These are phyloP conservation scores for Maconellicoccus hirsutus DNA, from an alignment of 1,140 invertebrate genomes.

Conservation along the genomic window DNA sequence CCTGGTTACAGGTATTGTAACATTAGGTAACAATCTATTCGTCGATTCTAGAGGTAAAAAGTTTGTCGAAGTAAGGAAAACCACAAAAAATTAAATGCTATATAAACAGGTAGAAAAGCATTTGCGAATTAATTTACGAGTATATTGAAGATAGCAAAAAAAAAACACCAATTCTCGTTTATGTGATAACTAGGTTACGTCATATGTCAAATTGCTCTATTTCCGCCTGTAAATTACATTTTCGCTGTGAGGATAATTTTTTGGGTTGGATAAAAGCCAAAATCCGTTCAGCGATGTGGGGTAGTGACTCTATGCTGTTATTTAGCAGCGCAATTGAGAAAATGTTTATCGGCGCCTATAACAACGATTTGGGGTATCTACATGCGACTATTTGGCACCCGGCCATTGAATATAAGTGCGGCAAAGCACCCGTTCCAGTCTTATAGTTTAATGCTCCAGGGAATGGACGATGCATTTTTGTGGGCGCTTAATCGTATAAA, in stretches of 20 bases:
- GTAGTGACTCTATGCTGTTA: background rate
- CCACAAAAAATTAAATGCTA: too few relatives aligned
- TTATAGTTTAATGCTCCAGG: background rate
- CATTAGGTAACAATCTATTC: too few relatives aligned
- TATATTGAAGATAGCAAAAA: too few relatives aligned
- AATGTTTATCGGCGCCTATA: constrained; percentile 7
- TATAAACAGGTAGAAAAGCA: too few relatives aligned
- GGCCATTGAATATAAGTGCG: background rate
- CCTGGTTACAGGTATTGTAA: too few relatives aligned
- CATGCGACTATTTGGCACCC: background rate
- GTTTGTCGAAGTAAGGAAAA: too few relatives aligned
- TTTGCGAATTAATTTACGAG: too few relatives aligned
- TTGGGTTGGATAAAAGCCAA: background rate
- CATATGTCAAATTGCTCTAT: background rate
- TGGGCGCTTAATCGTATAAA: too few relatives aligned
- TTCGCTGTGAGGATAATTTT: background rate
- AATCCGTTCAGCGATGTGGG: background rate
- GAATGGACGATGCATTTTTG: background rate
- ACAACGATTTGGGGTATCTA: background rate
- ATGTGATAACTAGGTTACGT: background rate
- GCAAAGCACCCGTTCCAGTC: background rate
- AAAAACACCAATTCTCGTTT: too few relatives aligned
- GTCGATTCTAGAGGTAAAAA: too few relatives aligned
- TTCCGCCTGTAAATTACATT: constrained; percentile 4
- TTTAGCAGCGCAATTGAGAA: background rate